Evolutionary conservation across 2,113 vertebrate species (phyloP), one percentile per base, ranked within the genome.

Genomic region (Manacus vitellinus): DNA sequence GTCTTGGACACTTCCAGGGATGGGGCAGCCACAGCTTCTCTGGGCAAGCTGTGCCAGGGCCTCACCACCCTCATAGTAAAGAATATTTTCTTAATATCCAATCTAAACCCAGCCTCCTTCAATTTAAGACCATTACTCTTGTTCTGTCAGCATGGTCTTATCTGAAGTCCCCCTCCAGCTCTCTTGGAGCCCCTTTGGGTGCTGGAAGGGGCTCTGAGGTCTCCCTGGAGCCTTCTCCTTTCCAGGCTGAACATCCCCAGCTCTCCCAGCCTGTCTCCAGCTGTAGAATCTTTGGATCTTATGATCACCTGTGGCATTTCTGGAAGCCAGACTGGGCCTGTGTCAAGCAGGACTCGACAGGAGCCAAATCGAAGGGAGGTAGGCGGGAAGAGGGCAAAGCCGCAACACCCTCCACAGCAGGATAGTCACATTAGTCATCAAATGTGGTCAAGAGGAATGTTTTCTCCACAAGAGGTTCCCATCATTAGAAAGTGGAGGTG

Each of bases 21-120:
- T 39, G 24, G n/a, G 5, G 30, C 46, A 55, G 10, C 30, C n/a
- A 62, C 62, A 62, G 9, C 14, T 22, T 47, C 46, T 35, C 70
- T 61, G 71, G n/a, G 10, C 0, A 41, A 0, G 21, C 25, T 41
- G 24, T 31, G 9, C 39, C 39, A 30, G 22, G 5, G 5, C 12
- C 18, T 59, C 52, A 0, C 2, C 19, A 74, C 6, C 33, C 12
- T 39, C 37, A 39, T 23, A 39, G 39, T 0, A 0, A 28, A 15
- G 1, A 47, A 62, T 62, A 61, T 4, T 24, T 8, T 41, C 14
- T 6, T 0, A n/a, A 41, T 8, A 61, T 47, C 54, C 54, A 7
- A n/a, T n/a, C 23, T 67, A 12, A 33, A 23, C 33, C 28, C 6
- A 9, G 6, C 10, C 13, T 47, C 30, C 7, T 30, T 12, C n/a